A percentile compares a stretch with the other conserved stretches of the same genome.
Conservation (phyloP, 2,797 vertebrate genomes). For the Bovichtus variegatus region DNA sequence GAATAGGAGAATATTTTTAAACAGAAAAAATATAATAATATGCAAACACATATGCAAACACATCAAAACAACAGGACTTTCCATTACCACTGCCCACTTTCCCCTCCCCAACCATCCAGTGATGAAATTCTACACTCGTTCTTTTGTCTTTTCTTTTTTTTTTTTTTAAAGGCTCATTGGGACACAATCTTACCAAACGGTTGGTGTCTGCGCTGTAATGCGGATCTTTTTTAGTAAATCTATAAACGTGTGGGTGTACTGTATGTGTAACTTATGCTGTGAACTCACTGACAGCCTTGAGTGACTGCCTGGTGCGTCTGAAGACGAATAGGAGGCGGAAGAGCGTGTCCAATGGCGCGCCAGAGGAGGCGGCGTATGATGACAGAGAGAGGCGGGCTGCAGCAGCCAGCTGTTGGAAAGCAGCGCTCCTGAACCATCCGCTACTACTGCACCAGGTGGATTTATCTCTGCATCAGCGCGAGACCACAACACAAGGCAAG, state of each 20-base stretch:
- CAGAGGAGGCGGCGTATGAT: conserved; percentile 65
- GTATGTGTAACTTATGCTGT: conserved; percentile 16
- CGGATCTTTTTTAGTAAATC: background rate
- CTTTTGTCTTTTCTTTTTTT: too few species aligned
- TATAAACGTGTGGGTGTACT: background rate
- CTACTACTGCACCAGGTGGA: conserved; percentile 73
- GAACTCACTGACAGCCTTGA: conserved; percentile 11
- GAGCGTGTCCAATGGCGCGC: conserved; percentile 73
- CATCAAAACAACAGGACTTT: too few species aligned
- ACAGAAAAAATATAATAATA: too few species aligned
- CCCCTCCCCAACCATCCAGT: too few species aligned
- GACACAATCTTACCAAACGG: background rate
- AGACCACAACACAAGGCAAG: background rate
- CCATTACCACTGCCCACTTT: too few species aligned
- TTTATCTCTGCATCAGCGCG: conserved; percentile 46
- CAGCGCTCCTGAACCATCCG: conserved; percentile 66
- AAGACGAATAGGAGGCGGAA: conserved; percentile 54
- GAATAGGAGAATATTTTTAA: too few species aligned
- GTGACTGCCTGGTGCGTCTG: conserved; percentile 16
- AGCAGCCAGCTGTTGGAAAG: conserved; percentile 80
- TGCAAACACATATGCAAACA: too few species aligned
- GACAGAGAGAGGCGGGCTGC: conserved; percentile 50
- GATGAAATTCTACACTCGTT: too few species aligned
- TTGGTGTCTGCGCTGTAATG: background rate
- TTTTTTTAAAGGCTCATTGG: background rate